Base-by-base conservation (phyloP, 2,113 vertebrate species). In the Passer domesticus region DNA sequence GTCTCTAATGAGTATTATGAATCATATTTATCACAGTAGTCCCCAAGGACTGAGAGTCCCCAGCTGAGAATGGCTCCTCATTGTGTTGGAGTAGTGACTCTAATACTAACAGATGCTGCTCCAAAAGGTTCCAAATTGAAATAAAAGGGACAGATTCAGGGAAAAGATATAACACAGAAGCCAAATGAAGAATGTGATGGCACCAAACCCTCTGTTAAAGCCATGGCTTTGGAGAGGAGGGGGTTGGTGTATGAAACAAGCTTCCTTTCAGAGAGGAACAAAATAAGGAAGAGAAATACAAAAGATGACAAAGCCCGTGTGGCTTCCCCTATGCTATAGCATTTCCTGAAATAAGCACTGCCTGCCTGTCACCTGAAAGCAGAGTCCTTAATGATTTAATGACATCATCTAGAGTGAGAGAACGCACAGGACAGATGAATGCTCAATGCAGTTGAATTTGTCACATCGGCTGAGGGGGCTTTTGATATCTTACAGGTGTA, bases 31-130 rank as follows among this genome's bases (percentile, higher is more conserved):
- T 96, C 87, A 73, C 89, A 92, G 92, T 81, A 67, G 87, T 95
- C 82, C 92, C 92, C 39, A 87, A 86, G 93, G 93, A 96, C 89
- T 78, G 68, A 89, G 74, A 86, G 92, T 95, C 92, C 89, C 88
- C 95, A 96, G 95, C 95, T 95, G 94, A 94, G 94, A 94, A 95
- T 47, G 90, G 91, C 78, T 95, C 79, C 78, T 95, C 92, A 95
- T 90, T 96, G 92, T 96, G 90, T 67, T 90, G 88, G 87, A 90
- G 90, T 94, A 91, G 94, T 92, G 90, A 95, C 76, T 95, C 78
- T 94, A 83, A 95, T 68, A 91, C 90, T 94, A 96, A 93, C 92
- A 94, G 92, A 92, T 94, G 95, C 90, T 94, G 83, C 87, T 94
- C 93, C 75, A 85, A 95, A 93, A 93, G 88, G 73, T 67, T 94